These are phyloP conservation scores for Diogma glabrata DNA, from an alignment of 2,888 invertebrate genomes.

Conservation along the genomic window DNA sequence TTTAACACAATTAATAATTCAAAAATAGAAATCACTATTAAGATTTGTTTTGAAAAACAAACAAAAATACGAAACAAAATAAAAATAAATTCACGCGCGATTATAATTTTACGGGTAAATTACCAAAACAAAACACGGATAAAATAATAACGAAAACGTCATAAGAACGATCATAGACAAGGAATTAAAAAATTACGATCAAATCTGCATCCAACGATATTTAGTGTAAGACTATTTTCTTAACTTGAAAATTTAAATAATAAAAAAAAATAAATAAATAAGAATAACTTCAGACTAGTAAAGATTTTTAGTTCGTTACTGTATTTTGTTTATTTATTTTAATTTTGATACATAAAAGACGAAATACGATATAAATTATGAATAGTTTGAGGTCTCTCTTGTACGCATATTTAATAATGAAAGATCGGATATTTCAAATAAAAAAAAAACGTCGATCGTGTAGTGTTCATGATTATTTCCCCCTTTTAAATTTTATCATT, in stretches of 20 bases:
- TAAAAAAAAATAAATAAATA: conserved; percentile 2
- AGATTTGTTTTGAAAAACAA: no score
- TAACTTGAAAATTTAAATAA: neutral
- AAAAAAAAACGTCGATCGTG: no score
- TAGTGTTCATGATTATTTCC: no score
- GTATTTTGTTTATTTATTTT: conserved; percentile 8
- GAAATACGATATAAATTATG: conserved; percentile 7
- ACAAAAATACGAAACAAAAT: conserved; percentile 5
- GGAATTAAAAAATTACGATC: neutral
- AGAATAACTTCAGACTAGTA: neutral
- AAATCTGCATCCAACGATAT: conserved; percentile 2
- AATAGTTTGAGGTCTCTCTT: no score
- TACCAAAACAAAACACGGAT: neutral
- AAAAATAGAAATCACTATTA: no score
- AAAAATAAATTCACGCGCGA: neutral
- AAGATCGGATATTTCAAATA: no score
- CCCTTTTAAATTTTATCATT: no score
- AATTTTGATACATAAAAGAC: neutral
- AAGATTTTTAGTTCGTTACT: conserved; percentile 6
- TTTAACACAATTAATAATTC: no score
- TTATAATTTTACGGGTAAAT: neutral
- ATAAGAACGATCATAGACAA: no score
- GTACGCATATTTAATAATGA: no score
- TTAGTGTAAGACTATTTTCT: conserved; percentile 4
- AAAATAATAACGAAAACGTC: no score